Evolutionary conservation across 2,888 invertebrate species (phyloP).

Genomic region (Antitype chi): DNA sequence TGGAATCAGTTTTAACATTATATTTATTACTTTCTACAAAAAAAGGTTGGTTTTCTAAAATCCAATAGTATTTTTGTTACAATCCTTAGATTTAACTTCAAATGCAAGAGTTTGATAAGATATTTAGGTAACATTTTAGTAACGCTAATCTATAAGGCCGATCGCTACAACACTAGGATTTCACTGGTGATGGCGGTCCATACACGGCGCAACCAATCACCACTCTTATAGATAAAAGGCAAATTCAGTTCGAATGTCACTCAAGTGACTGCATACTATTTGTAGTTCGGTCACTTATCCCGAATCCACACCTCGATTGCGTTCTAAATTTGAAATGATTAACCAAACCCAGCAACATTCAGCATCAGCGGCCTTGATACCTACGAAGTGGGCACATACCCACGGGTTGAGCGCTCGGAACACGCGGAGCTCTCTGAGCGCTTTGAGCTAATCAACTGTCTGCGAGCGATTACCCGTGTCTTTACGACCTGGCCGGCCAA

Average conservation of each 20-base stretch:
- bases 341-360: background rate
- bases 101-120: no score
- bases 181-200: no score
- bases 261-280: background rate
- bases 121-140: no score
- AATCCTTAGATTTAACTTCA: background rate
- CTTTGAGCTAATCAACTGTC: slow-evolving; percentile 64
- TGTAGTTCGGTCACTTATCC: background rate
- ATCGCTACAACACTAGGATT: no score
- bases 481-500: slow-evolving; percentile 52
- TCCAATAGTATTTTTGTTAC: background rate
- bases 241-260: background rate
- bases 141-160: no score
- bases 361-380: background rate
- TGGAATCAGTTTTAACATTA: no score
- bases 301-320: background rate
- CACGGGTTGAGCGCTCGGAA: slow-evolving; percentile 4
- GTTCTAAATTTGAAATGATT: background rate
- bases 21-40: no score
- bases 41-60: no score
- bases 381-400: background rate
- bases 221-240: no score
- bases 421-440: slow-evolving; percentile 34
- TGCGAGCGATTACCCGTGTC: slow-evolving; percentile 59
- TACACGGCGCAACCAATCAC: no score